Evolutionary conservation across 2,797 vertebrate species (phyloP).

Genomic region (Melanotaenia pygmaea): DNA sequence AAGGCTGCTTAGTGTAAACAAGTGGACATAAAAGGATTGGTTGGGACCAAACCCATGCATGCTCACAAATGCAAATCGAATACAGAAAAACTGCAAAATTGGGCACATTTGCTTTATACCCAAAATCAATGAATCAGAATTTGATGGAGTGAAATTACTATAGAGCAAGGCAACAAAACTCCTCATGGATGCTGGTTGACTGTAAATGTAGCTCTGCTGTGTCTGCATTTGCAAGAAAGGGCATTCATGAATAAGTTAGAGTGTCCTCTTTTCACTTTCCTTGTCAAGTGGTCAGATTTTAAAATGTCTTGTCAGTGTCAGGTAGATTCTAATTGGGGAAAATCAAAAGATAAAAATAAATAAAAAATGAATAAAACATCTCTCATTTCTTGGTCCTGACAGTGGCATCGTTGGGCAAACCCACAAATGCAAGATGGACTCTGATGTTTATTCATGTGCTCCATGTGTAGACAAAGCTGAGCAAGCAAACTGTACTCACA

Average conservation of each 20-base stretch:
- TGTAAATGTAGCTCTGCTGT: not conserved
- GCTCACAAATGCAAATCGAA: slow-evolving; percentile 28
- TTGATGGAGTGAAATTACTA: not conserved
- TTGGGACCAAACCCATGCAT: not conserved
- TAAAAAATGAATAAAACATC: not conserved
- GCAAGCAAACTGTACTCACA: not conserved
- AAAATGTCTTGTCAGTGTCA: slow-evolving; percentile 10
- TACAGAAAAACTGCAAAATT: slow-evolving; percentile 15
- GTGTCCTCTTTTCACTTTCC: not conserved
- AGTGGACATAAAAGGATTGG: slow-evolving; percentile 19
- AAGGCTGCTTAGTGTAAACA: slow-evolving; percentile 24
- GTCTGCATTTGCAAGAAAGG: not conserved
- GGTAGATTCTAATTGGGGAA: not conserved
- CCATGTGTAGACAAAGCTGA: not conserved
- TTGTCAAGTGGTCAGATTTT: not conserved
- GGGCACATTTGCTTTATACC: slow-evolving; percentile 9
- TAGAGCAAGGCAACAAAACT: not conserved
- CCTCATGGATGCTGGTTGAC: not conserved
- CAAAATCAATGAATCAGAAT: slow-evolving; percentile 12
- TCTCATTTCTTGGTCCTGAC: not conserved
- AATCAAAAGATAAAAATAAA: not conserved
- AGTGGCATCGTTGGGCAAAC: not conserved
- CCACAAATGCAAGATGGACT: not conserved
- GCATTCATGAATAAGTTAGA: not conserved
- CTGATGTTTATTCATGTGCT: slow-evolving; percentile 3